Base-by-base conservation (phyloP, 2,113 vertebrate genomes). In the Bufo gargarizans region DNA sequence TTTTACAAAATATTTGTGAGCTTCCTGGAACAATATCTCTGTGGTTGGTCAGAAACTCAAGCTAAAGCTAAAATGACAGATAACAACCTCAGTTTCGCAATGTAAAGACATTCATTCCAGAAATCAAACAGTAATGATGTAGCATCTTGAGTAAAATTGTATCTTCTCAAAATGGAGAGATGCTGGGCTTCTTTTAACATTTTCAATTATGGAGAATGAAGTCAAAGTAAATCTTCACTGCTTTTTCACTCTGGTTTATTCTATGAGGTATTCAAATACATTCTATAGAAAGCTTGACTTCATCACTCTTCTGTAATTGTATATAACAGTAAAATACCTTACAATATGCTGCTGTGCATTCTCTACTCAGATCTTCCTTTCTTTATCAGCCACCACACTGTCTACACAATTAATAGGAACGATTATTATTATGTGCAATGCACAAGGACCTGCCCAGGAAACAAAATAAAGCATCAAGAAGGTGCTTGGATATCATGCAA, bases 1-100 rank as follows among this genome's bases (percentile, higher is more conserved):
- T 88, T 84, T 47, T 61, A 77, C 81, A 77, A 84, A 84, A 88
- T 88, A 84, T 88, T 80, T 88, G 77, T 87, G 78, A 43, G 53
- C 22, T n/a, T 50, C 22, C 12, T 13, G 20, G 22, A 80, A 87
- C 86, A 87, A 87, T 87, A 80, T 79, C 77, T 69, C 63, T 80
- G 77, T 56, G 77, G 77, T 80, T 56, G 77, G 77, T 69, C 49
- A 71, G 86, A 71, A 71, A 45, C 76, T 33, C 2, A 53, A 87
- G 63, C 63, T 50, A 84, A 16, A 50, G 50, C n/a, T 55, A 47
- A 71, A 84, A 84, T 71, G 45, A 69, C 47, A 33, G 45, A 65
- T 55, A 71, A 69, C 49, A 84, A 33, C 63, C 82, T 84, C 4
- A 84, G 49, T n/a, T 53, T 69, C 65, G 55, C 63, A 84, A 84